Base-by-base conservation (phyloP, 2,888 invertebrate species). In the Xanthia icteritia region DNA sequence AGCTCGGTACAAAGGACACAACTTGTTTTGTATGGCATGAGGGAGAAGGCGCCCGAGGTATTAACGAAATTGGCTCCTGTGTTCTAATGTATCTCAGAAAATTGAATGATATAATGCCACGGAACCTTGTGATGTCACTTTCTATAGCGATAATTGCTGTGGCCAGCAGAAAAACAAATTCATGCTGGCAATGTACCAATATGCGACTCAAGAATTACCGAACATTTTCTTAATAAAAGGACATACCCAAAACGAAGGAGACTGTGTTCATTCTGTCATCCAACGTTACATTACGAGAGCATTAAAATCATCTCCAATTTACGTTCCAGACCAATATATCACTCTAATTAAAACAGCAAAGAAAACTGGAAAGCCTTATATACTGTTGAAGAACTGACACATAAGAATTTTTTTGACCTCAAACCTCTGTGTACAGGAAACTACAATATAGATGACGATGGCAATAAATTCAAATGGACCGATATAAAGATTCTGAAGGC, bases 271-370 rank as follows among this genome's bases (percentile, higher is more conserved):
- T n/a, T n/a, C n/a, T n/a, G n/a, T n/a, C n/a, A n/a, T n/a, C n/a
- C n/a, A n/a, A n/a, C n/a, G n/a, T n/a, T n/a, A n/a, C n/a, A n/a
- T n/a, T n/a, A n/a, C n/a, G n/a, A n/a, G n/a, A n/a, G n/a, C 79
- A n/a, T 77, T 87, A 66, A 89, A 86, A 86, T 86, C 87, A 23
- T 83, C 84, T 27, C 88, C 73, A 0, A 73, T 80, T 48, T 90
- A 82, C 84, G 83, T 86, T 17, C 89, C 90, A 51, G 83, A 83
- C 67, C 86, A 91, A 79, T 90, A n/a, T 76, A 87, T 91, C 69
- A 87, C 89, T 65, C 80, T 90, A 72, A 84, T 84, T 61, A 86
- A 78, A 66, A 76, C 79, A 11, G 70, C 76, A 27, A 79, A 79
- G 70, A 79, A 66, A 48, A 79, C 45, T 48, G 79, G 76, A 5